phyloP scores from a whole-genome alignment of 2,888 invertebrate species.

The Eupithecia subumbrata region DNA sequence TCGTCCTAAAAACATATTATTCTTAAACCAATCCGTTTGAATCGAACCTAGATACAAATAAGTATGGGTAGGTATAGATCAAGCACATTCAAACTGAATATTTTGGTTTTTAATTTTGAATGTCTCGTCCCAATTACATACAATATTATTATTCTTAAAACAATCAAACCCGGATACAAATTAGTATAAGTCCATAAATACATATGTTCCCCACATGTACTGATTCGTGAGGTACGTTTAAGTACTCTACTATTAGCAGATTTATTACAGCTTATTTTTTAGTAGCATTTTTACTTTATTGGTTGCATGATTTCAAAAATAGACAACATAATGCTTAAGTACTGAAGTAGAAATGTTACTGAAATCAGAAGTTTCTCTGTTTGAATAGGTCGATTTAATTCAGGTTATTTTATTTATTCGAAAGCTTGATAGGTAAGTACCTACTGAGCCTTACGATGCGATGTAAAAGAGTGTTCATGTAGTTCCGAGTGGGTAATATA shows the following conservation, averaged over 20 bases:
- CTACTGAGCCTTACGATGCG: constrained; percentile 50
- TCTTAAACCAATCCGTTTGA: background rate
- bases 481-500: constrained; percentile 31
- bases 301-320: background rate
- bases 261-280: no score
- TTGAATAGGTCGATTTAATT: background rate
- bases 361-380: background rate
- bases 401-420: constrained; percentile 3
- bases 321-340: background rate
- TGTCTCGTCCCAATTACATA: background rate
- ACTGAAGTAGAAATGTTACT: background rate
- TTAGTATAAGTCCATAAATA: no score
- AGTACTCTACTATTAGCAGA: no score
- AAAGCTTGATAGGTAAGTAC: constrained; percentile 43
- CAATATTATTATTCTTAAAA: background rate
- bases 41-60: background rate
- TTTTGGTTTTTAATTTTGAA: background rate
- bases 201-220: no score
- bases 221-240: no score
- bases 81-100: background rate
- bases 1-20: background rate
- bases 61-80: background rate
- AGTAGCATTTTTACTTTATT: no score
- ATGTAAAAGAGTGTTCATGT: constrained; percentile 45
- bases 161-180: background rate